Conservation (phyloP, 2,888 invertebrate genomes). For the Protonemura montana region DNA sequence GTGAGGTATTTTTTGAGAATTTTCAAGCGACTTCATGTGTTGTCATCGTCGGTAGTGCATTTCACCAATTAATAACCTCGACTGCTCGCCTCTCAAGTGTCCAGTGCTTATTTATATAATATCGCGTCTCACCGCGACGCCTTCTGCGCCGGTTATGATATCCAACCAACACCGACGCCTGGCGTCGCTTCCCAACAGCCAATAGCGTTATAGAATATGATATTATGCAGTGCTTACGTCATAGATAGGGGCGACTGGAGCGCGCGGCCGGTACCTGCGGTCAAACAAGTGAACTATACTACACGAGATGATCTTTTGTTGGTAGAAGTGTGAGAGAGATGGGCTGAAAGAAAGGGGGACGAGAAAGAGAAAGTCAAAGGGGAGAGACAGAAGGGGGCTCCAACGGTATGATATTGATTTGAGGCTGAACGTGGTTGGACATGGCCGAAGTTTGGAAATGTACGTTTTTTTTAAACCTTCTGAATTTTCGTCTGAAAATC, state of each 20-base stretch:
- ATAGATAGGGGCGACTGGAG: neutral
- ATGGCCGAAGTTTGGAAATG: neutral
- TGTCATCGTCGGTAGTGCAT: neutral
- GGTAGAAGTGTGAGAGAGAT: constrained; percentile 23
- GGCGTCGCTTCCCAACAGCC: constrained; percentile 42
- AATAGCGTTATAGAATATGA: constrained; percentile 50
- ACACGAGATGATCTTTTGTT: constrained; percentile 47
- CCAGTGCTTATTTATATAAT: neutral
- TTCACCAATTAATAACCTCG: neutral
- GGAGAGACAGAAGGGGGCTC: neutral
- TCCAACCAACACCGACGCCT: constrained; percentile 45
- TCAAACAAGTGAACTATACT: constrained; percentile 43
- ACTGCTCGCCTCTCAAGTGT: neutral
- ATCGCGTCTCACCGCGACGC: neutral
- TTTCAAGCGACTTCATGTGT: neutral
- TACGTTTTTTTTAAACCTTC: neutral
- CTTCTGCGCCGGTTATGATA: constrained; percentile 47
- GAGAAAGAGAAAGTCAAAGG: neutral
- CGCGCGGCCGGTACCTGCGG: constrained; percentile 46
- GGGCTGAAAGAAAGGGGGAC: neutral
- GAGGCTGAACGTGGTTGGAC: neutral
- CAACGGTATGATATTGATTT: neutral
- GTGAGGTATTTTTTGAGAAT: neutral
- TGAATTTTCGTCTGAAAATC: no score
- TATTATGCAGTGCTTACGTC: constrained; percentile 46